These are phyloP conservation scores for Drosophila kurseongensis DNA, from an alignment of 1,140 invertebrate species.

Conservation along the genomic window DNA sequence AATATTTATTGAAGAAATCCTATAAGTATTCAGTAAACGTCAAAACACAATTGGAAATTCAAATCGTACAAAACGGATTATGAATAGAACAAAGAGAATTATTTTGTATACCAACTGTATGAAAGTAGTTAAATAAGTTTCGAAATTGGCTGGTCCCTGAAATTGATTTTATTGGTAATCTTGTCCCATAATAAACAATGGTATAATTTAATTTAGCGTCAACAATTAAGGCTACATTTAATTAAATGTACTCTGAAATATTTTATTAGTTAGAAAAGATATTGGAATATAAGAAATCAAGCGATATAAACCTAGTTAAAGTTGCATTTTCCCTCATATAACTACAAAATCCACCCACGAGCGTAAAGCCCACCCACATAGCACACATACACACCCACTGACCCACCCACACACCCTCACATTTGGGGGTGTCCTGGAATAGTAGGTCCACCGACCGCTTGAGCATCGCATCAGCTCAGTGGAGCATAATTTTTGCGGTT, in stretches of 20 bases:
- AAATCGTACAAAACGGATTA: too few relatives aligned
- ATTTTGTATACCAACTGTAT: too few relatives aligned
- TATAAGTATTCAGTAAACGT: neutral
- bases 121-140: too few relatives aligned
- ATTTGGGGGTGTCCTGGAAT: constrained; percentile 11
- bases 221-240: too few relatives aligned
- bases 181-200: too few relatives aligned
- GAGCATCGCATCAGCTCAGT: constrained; percentile 61
- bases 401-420: constrained; percentile 4
- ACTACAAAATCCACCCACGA: constrained; percentile 15
- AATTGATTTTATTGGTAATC: too few relatives aligned
- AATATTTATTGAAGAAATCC: neutral
- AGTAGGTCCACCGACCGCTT: constrained; percentile 45
- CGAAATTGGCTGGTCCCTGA: too few relatives aligned
- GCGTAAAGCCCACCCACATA: neutral
- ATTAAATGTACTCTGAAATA: too few relatives aligned
- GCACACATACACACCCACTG: constrained; percentile 3
- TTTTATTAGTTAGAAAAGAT: neutral
- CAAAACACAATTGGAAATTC: neutral
- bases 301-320: neutral
- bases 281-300: neutral
- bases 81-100: too few relatives aligned
- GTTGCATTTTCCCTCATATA: neutral
- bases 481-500: constrained; percentile 84
- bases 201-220: too few relatives aligned